phyloP scores from a whole-genome alignment of 2,888 invertebrate species.

The Andricus curvator region DNA sequence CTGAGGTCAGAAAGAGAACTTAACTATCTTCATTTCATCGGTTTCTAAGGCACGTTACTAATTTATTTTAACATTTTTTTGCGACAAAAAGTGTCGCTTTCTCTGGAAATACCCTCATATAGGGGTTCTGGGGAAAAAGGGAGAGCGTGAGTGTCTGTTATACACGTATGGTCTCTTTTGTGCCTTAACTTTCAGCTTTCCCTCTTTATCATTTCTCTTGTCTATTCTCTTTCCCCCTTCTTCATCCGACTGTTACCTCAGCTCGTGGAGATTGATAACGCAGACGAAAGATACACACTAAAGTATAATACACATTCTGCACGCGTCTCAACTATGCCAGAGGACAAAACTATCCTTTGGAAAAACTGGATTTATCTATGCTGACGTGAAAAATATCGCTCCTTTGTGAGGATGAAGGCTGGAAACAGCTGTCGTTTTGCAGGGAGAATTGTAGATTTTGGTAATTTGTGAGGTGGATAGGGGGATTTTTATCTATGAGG shows the following conservation, averaged over 20 bases:
- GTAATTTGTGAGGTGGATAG: not conserved
- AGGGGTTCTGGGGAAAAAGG: not conserved
- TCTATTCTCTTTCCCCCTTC: not conserved
- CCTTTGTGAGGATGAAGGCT: not conserved
- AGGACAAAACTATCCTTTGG: constrained; percentile 15
- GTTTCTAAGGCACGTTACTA: no score
- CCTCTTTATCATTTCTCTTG: not conserved
- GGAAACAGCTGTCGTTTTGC: not conserved
- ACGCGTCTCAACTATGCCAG: not conserved
- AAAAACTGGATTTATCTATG: not conserved
- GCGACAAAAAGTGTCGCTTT: not conserved
- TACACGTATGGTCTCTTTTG: not conserved
- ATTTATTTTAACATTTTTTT: not conserved
- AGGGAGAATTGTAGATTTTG: not conserved
- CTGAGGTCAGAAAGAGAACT: no score
- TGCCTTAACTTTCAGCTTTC: constrained; percentile 4
- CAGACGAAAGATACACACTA: constrained; percentile 25
- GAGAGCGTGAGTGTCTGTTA: not conserved
- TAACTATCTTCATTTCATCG: no score
- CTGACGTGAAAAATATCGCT: not conserved
- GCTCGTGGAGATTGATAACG: constrained; percentile 57
- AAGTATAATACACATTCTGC: constrained; percentile 4
- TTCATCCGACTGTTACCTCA: constrained; percentile 43
- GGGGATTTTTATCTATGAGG: not conserved
- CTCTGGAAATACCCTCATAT: not conserved